Evolutionary conservation across 2,797 vertebrate genomes (phyloP), one percentile per base, ranked within the genome.

Genomic region (Novumbra hubbsi): DNA sequence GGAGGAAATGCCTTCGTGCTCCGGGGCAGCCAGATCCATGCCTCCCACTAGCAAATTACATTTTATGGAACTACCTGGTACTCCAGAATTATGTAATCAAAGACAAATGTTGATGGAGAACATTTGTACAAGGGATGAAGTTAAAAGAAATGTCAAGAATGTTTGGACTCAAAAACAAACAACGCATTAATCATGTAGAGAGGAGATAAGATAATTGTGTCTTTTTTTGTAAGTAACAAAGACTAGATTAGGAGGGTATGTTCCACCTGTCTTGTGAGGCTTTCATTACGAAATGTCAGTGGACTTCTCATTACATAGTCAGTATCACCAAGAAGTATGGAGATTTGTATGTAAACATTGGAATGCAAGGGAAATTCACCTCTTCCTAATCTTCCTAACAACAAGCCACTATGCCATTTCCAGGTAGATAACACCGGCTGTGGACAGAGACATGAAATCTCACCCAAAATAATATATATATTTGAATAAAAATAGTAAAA

Each of bases 1-100:
- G 79, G 82, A 90, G 92, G 92, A 94, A 93, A 93, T 94, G 89
- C 90, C 90, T 85, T 85, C 87, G 84, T 87, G 88, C 91, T 90
- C 84, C 91, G 86, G 86, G 73, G 72, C 78, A 50, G 81, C 74
- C 74, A 77, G 67, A 88, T 82, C 81, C 71, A 68, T 57, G n/a
- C 30, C 57, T 14, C 27, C 21, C 21, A 57, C 49, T 30, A 28
- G 16, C 27, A 17, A 7, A 64, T 15, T 17, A 30, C 14, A 60
- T 12, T 24, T 24, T 0, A 66, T 34, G 32, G 30, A 1, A 66
- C 19, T 21, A 34, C 30, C 7, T 38, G 64, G 64, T 17, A 6
- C 64, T 66, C 55, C 21, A 24, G 55, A 49, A 60, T 60, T 11
- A 60, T 32, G 24, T 50, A 9, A 70, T 30, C 27, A 5, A 50